These are phyloP conservation scores for Harpalus rubripes DNA, from an alignment of 2,888 invertebrate genomes.

Conservation along the genomic window DNA sequence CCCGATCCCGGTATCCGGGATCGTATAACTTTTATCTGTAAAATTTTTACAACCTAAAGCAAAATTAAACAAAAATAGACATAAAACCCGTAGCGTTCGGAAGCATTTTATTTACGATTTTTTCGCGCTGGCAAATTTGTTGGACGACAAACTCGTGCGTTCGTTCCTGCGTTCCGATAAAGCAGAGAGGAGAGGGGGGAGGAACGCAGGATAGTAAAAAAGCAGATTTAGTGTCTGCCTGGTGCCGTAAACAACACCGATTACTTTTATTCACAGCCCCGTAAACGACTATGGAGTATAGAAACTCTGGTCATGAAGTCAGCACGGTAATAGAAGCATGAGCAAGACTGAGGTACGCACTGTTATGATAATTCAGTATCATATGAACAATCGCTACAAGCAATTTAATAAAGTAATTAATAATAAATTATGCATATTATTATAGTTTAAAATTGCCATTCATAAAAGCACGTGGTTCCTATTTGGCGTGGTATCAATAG, in stretches of 20 bases:
- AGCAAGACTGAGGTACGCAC: too few relatives aligned
- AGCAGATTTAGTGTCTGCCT: constrained; percentile 60
- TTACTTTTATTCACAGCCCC: constrained; percentile 60
- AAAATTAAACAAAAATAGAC: constrained; percentile 55
- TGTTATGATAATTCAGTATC: too few relatives aligned
- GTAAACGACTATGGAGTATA: constrained; percentile 47
- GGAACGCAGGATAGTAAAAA: constrained; percentile 42
- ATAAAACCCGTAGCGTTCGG: constrained; percentile 52
- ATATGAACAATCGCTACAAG: too few relatives aligned
- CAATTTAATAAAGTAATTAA: too few relatives aligned
- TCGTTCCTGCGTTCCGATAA: constrained; percentile 40
- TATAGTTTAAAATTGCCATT: too few relatives aligned
- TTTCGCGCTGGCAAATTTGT: constrained; percentile 59
- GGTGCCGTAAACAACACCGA: constrained; percentile 61
- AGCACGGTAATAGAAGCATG: too few relatives aligned
- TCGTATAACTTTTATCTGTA: constrained; percentile 46
- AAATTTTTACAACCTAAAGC: constrained; percentile 41
- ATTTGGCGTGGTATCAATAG: too few relatives aligned
- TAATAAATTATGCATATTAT: too few relatives aligned
- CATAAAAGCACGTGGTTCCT: too few relatives aligned
- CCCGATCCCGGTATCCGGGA: not conserved
- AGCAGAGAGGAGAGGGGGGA: constrained; percentile 23
- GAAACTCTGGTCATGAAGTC: not conserved
- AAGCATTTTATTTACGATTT: constrained; percentile 61
- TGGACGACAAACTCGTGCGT: constrained; percentile 43